These are phyloP conservation scores for Endotricha flammealis DNA, from an alignment of 2,888 invertebrate genomes.

Conservation along the genomic window DNA sequence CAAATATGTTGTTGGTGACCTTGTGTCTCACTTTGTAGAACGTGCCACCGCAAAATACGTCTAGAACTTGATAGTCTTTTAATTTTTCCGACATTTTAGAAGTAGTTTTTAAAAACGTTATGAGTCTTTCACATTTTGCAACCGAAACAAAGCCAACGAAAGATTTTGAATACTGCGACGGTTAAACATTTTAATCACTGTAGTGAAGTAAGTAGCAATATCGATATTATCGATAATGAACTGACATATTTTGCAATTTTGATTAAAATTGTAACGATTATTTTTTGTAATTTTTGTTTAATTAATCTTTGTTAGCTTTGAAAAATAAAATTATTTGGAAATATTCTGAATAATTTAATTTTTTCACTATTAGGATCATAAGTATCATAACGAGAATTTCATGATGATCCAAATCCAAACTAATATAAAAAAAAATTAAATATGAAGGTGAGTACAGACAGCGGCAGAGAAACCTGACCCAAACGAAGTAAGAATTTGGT, in stretches of 20 bases:
- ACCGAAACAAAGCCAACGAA: slow-evolving; percentile 60
- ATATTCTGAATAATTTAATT: no score
- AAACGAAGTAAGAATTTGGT: no score
- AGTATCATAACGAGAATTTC: no score
- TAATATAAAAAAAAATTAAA: no score
- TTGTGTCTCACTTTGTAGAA: slow-evolving; percentile 75
- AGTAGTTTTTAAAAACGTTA: slow-evolving; percentile 17
- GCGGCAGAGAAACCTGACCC: no score
- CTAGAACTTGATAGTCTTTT: slow-evolving; percentile 71
- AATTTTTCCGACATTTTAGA: slow-evolving; percentile 60
- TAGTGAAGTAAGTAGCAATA: slow-evolving; percentile 34
- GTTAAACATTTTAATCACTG: slow-evolving; percentile 32
- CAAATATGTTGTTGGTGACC: slow-evolving; percentile 70
- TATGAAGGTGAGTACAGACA: no score
- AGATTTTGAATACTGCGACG: slow-evolving; percentile 51
- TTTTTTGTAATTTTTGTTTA: no score
- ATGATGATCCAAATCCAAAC: no score
- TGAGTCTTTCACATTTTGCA: slow-evolving; percentile 55
- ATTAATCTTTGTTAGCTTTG: no score
- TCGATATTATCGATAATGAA: slow-evolving; percentile 1
- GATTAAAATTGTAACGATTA: no score
- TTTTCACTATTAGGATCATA: no score
- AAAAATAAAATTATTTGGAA: no score
- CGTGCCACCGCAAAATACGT: slow-evolving; percentile 67
- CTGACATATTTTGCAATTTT: neutral